Conservation (phyloP, 2,888 invertebrate species). For the Cephus sareptanus region DNA sequence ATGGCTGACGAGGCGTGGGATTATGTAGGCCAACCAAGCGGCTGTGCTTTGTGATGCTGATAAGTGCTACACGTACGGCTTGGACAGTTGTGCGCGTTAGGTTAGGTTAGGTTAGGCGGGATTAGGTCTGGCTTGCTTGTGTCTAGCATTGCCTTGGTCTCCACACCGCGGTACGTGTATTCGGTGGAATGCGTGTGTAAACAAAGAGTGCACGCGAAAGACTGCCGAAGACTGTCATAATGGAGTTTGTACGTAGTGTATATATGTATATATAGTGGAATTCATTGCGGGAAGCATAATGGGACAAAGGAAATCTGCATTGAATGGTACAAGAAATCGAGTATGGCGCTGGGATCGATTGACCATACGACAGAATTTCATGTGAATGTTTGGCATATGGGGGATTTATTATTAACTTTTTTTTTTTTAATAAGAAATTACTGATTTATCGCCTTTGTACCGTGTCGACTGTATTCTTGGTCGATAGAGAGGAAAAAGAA, state of each 20-base stretch:
- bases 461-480: not conserved
- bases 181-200: slow-evolving; percentile 38
- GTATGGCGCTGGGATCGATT: slow-evolving; percentile 9
- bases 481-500: not conserved
- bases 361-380: not conserved
- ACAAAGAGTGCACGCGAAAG: slow-evolving; percentile 37
- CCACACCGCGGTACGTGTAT: not conserved
- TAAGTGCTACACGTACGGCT: slow-evolving; percentile 21
- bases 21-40: slow-evolving; percentile 48
- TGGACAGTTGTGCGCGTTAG: not conserved
- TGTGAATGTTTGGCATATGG: not conserved
- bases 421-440: not conserved
- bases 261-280: not conserved
- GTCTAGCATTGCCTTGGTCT: not conserved
- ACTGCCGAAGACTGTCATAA: not conserved
- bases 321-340: slow-evolving; percentile 10
- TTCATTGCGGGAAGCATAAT: not conserved
- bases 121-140: not conserved
- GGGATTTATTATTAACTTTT: not conserved
- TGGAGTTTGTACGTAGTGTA: not conserved
- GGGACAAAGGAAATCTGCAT: slow-evolving; percentile 37
- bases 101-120: not conserved
- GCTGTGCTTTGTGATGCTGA: slow-evolving; percentile 46
- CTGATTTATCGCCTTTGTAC: not conserved
- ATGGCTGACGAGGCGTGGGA: slow-evolving; percentile 35